Base-by-base conservation (phyloP, 2,888 invertebrate species). In the Argyresthia goedartella region DNA sequence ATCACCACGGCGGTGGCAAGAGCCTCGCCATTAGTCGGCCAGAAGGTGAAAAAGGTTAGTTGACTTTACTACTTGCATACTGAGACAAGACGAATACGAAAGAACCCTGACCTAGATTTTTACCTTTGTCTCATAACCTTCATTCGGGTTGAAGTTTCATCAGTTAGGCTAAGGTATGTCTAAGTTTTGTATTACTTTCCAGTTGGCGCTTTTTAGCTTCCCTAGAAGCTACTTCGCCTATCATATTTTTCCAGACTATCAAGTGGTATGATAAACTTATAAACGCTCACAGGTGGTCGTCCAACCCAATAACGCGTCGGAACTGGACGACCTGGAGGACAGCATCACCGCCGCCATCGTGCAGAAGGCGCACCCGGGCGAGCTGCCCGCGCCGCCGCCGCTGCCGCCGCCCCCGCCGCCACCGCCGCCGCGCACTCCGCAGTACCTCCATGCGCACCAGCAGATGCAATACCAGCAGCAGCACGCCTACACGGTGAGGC, bases 291-390 rank as follows among this genome's bases (percentile, higher is more conserved):
- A n/a, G n/a, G 81, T 81, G 13, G 68, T 73, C n/a, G 81, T 81
- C 0, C 81, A 81, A 62, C 80, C 81, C 1, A 85, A 82, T 56
- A 82, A 81, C 55, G 80, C 86, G 0, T 81, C 73, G 52, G 87
- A 86, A 53, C 79, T 87, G 79, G 88, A 86, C 54, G 88, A 88
- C 63, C 71, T 88, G 34, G 88, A 88, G 61, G 87, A 88, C 43
- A 88, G 88, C 57, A 88, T 88, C 54, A 82, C 86, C 8, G 88
- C 88, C 4, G 88, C 88, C 2, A 85, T 87, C 56, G 69, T 88
- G 13, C n/a, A 76, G 76, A 44, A 86, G 85, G 55, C n/a, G n/a
- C 75, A 76, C 56, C 69, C 76, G 0, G 72, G 76, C 1, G 70
- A 58, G 16, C 81, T 81, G 9, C 68, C 56, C 45, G 58, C 62